A percentile compares a stretch with the other conserved stretches of the same genome.
phyloP scores from a whole-genome alignment of 2,888 invertebrate genomes.

The Suillia variegata region DNA sequence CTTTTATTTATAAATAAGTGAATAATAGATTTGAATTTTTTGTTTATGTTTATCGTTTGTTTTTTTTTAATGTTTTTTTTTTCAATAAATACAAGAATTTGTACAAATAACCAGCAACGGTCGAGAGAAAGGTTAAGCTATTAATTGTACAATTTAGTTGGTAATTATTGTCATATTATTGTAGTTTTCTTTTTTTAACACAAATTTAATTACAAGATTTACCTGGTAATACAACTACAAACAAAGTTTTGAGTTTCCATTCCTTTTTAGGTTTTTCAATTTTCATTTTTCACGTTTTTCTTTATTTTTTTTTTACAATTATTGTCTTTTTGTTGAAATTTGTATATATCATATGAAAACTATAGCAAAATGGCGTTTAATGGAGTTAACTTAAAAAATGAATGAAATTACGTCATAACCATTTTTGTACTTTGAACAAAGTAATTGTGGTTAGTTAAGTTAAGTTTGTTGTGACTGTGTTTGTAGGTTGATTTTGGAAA shows the following conservation, averaged over 20 bases:
- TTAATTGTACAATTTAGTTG: constrained; percentile 1
- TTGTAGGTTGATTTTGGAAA: neutral
- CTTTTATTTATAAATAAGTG: constrained; percentile 3
- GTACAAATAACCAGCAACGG: constrained; percentile 16
- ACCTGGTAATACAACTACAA: no score
- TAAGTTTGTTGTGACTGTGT: neutral
- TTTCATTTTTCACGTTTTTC: neutral
- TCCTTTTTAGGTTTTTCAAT: no score
- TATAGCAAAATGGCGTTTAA: neutral
- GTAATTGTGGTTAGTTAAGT: neutral
- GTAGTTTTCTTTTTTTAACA: constrained; percentile 23
- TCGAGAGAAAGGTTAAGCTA: neutral
- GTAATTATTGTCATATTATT: constrained; percentile 28
- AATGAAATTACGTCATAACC: neutral
- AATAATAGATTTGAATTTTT: no score
- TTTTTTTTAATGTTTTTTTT: constrained; percentile 2
- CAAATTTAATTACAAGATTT: constrained; percentile 7
- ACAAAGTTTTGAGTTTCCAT: no score
- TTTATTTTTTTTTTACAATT: constrained; percentile 20
- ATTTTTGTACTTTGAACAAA: constrained; percentile 13
- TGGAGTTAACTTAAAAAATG: no score
- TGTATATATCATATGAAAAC: neutral
- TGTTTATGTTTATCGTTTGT: no score
- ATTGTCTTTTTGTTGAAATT: constrained; percentile 35
- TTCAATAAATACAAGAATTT: constrained; percentile 16